Evolutionary conservation across 2,797 vertebrate species (phyloP).

Genomic region (Pipistrellus pipistrellus): DNA sequence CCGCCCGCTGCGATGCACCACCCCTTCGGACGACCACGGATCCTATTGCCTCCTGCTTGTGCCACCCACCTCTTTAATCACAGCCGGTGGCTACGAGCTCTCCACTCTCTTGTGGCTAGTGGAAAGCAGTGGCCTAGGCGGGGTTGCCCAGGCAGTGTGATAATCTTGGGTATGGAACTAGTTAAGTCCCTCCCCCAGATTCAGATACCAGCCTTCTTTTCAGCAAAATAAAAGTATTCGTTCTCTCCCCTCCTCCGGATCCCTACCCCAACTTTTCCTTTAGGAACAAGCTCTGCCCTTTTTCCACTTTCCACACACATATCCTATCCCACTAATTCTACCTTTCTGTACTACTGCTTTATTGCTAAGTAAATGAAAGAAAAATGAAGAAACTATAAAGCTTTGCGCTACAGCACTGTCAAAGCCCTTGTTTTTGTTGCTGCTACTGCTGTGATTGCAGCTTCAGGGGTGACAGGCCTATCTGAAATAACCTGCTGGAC

Average conservation of each 20-base stretch:
- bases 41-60: slow-evolving; percentile 15
- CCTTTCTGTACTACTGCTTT: background rate
- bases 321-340: background rate
- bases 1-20: background rate
- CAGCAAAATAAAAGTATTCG: slow-evolving; percentile 64
- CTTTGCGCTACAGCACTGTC: background rate
- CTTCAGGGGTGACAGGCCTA: background rate
- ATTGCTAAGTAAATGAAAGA: background rate
- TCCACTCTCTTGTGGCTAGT: background rate
- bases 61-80: slow-evolving; percentile 63
- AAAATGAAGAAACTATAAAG: background rate
- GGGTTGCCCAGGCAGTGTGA: background rate
- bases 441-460: background rate
- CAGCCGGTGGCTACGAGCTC: background rate
- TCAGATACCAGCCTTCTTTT: slow-evolving; percentile 54
- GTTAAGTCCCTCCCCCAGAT: slow-evolving; percentile 68
- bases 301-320: background rate
- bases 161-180: background rate
- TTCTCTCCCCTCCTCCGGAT: slow-evolving; percentile 30
- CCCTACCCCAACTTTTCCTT: slow-evolving; percentile 50
- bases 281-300: slow-evolving; percentile 19
- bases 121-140: slow-evolving; percentile 4
- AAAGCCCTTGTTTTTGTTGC: background rate
- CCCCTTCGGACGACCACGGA: background rate
- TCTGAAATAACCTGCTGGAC: background rate